These are phyloP conservation scores for Drosophila recens DNA, from an alignment of 2,888 invertebrate genomes.

Conservation along the genomic window DNA sequence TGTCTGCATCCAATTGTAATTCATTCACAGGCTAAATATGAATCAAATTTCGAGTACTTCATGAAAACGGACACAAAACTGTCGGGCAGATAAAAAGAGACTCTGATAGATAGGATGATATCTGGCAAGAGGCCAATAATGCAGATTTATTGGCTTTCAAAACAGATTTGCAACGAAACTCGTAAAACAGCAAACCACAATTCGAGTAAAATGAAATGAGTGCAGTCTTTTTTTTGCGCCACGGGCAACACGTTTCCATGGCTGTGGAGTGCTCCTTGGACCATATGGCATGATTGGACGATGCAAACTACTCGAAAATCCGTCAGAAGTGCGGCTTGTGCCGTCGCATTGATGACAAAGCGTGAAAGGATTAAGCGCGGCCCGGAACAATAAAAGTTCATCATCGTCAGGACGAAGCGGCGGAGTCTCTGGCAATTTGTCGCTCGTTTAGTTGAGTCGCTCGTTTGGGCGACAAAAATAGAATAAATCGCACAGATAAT, in stretches of 20 bases:
- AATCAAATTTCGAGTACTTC: slow-evolving; percentile 35
- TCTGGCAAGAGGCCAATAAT: slow-evolving; percentile 71
- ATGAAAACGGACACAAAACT: slow-evolving; percentile 33
- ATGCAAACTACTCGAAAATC: slow-evolving; percentile 66
- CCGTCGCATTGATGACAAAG: slow-evolving; percentile 69
- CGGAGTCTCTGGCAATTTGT: slow-evolving; percentile 72
- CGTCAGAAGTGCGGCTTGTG: slow-evolving; percentile 65
- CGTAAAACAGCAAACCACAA: slow-evolving; percentile 62
- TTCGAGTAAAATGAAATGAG: slow-evolving; percentile 61
- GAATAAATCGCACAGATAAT: slow-evolving; percentile 78
- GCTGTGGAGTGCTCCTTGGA: slow-evolving; percentile 41
- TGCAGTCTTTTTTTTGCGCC: slow-evolving; percentile 34
- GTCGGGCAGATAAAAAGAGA: background rate
- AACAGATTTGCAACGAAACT: slow-evolving; percentile 70
- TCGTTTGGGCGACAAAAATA: slow-evolving; percentile 70
- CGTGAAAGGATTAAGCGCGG: slow-evolving; percentile 75
- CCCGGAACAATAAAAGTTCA: slow-evolving; percentile 78
- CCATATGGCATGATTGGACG: slow-evolving; percentile 69
- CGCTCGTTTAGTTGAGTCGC: slow-evolving; percentile 73
- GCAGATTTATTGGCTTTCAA: slow-evolving; percentile 82
- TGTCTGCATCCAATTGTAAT: slow-evolving; percentile 2
- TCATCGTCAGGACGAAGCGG: slow-evolving; percentile 45
- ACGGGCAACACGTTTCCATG: slow-evolving; percentile 53
- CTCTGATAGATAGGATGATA: slow-evolving; percentile 22
- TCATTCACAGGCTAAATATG: slow-evolving; percentile 19